A percentile compares a stretch with the other conserved stretches of the same genome.
Conservation (phyloP, 2,797 vertebrate genomes). For the Pempheris klunzingeri region DNA sequence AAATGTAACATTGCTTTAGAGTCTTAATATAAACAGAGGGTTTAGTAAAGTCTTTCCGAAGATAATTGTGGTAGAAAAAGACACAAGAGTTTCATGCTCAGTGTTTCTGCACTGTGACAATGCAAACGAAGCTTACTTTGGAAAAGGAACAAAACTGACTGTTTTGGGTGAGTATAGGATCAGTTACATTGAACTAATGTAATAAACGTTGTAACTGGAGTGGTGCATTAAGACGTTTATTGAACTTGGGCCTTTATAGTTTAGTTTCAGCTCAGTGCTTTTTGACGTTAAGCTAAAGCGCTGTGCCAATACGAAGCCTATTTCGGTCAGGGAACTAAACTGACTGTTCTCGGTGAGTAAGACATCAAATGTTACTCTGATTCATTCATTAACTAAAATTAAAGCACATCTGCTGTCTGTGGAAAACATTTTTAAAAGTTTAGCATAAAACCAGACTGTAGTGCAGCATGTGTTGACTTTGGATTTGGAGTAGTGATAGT, state of each 20-base stretch:
- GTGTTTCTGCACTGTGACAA: conserved; percentile 71
- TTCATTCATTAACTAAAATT: too few species aligned
- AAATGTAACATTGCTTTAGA: not conserved
- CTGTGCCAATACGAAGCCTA: conserved; percentile 76
- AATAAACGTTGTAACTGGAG: not conserved
- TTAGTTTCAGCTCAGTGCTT: conserved; percentile 49
- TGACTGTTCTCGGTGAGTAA: conserved; percentile 78
- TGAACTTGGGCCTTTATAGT: not conserved
- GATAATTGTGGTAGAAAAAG: not conserved
- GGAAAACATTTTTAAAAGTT: conserved; percentile 24
- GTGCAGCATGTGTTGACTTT: not conserved
- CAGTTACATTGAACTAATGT: too few species aligned
- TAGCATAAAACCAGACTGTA: not conserved
- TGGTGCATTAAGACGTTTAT: not conserved
- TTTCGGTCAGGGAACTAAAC: conserved; percentile 80
- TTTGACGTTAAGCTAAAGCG: conserved; percentile 53
- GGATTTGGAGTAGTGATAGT: not conserved
- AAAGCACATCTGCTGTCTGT: too few species aligned
- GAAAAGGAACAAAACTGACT: conserved; percentile 78
- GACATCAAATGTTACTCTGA: not conserved
- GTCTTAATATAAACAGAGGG: not conserved
- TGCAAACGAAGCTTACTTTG: conserved; percentile 66
- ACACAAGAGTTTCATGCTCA: conserved; percentile 48
- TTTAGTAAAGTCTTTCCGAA: not conserved
- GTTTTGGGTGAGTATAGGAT: conserved; percentile 73